A percentile compares a stretch with the other conserved stretches of the same genome.
phyloP scores from a whole-genome alignment of 2,113 vertebrate species.

The Antigone vipio region DNA sequence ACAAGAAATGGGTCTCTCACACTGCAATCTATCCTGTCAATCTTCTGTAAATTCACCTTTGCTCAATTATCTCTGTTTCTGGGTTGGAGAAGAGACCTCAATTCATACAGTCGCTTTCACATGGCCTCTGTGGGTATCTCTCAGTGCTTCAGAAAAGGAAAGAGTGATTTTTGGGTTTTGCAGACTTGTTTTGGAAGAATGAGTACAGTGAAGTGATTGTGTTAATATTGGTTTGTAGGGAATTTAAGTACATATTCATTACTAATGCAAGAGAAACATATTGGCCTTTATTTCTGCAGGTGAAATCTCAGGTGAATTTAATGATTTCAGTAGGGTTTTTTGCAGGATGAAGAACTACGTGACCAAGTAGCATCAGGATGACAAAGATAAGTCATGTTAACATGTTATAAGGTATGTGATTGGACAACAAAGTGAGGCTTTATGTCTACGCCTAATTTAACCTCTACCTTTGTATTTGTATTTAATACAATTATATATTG shows the following conservation, averaged over 20 bases:
- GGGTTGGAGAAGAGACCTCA: not conserved
- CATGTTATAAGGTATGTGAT: not conserved
- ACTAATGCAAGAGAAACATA: not conserved
- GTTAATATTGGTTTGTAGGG: not conserved
- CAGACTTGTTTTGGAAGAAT: not conserved
- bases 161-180: not conserved
- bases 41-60: not conserved
- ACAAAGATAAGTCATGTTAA: not conserved
- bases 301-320: not conserved
- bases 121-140: not conserved
- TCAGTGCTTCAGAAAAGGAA: not conserved
- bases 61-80: not conserved
- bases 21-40: not conserved
- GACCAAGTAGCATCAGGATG: not conserved
- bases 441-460: not conserved
- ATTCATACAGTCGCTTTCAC: not conserved
- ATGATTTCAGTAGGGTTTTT: not conserved
- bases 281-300: not conserved
- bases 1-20: not conserved
- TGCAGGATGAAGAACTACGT: not conserved
- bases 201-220: not conserved
- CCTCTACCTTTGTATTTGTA: not conserved
- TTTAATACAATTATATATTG: not conserved
- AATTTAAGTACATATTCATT: not conserved
- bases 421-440: not conserved